These are phyloP conservation scores for Ramphastos sulfuratus DNA, from an alignment of 2,113 vertebrate species.

Conservation along the genomic window DNA sequence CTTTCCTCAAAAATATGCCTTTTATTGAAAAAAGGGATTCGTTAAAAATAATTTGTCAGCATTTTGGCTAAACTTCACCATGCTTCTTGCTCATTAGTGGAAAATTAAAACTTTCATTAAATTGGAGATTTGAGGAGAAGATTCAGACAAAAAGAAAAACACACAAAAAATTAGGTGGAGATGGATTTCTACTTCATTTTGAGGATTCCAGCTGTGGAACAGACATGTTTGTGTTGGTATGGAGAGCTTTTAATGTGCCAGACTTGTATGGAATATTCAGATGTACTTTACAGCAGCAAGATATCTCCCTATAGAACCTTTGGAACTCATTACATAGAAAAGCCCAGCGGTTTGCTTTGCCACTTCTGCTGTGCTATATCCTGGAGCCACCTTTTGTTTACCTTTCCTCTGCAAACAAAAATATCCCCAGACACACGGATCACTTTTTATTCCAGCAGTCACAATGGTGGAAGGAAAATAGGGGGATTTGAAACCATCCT, in stretches of 20 bases:
- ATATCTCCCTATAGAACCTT: neutral
- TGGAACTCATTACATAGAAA: neutral
- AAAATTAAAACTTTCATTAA: neutral
- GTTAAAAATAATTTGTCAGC: neutral
- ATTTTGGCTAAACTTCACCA: neutral
- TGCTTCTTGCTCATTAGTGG: neutral
- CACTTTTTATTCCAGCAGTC: neutral
- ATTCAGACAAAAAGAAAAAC: neutral
- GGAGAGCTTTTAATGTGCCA: neutral
- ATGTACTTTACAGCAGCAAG: neutral
- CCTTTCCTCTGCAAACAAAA: neutral
- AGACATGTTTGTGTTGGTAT: neutral
- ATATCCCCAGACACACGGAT: neutral
- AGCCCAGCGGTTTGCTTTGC: neutral
- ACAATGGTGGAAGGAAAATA: neutral
- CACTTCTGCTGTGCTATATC: neutral
- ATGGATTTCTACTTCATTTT: neutral
- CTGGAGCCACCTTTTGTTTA: neutral
- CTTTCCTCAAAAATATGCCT: conserved; percentile 29
- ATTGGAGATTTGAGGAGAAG: neutral
- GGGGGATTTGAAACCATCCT: neutral
- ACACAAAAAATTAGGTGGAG: neutral
- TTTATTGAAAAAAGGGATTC: neutral
- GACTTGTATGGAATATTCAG: neutral
- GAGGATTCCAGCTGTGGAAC: neutral